Percentiles rank a stretch among this genome's conserved stretches.
Conservation (phyloP, 2,113 vertebrate species). For the Bos taurus region ARS-UCD2.0 NC_037349.1:43888001-43888500, state of each 20-base stretch:
- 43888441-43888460: background rate
- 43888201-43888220: conserved; percentile 14
- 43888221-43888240: background rate
- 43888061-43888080: background rate
- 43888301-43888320: background rate
- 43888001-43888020: too few relatives aligned
- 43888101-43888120: background rate
- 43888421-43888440: background rate
- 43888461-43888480: background rate
- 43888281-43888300: background rate
- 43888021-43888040: background rate
- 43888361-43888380: background rate
- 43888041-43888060: background rate
- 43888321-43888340: background rate
- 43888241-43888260: background rate
- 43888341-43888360: background rate
- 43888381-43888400: background rate
- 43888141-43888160: background rate
- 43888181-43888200: background rate
- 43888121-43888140: background rate
- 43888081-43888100: background rate
- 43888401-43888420: background rate
- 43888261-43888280: background rate
- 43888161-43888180: background rate
- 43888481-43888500: background rate